A percentile compares a stretch with the other conserved stretches of the same genome.
phyloP scores from a whole-genome alignment of 2,113 vertebrate species.

The Carassius gibelio region DNA sequence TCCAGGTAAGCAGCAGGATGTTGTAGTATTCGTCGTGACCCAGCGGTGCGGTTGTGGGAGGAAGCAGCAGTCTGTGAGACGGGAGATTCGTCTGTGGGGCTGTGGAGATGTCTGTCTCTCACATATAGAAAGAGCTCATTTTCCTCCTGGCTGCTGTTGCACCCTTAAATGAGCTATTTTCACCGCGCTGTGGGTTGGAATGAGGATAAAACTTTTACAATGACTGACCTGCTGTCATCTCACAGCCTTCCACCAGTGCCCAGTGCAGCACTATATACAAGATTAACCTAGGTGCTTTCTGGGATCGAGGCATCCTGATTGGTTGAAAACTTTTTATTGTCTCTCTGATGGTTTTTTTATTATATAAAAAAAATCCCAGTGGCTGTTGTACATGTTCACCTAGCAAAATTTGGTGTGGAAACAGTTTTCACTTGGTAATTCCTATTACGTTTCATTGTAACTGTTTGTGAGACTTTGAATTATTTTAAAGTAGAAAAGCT shows the following conservation, averaged over 20 bases:
- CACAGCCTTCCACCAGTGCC: background rate
- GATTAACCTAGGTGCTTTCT: conserved; percentile 19
- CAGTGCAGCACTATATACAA: background rate
- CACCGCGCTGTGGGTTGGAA: background rate
- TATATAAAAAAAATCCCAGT: too few relatives aligned
- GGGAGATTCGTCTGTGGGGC: conserved; percentile 14
- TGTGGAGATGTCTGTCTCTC: conserved; percentile 20
- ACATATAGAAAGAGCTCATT: conserved; percentile 17
- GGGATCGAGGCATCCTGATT: background rate
- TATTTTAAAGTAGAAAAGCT: too few relatives aligned
- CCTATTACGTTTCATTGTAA: background rate
- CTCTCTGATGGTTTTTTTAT: background rate
- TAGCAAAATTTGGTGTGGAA: background rate
- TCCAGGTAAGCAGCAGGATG: conserved; percentile 21
- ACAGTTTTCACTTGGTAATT: background rate
- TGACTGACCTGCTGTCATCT: conserved; percentile 10
- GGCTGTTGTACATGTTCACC: too few relatives aligned
- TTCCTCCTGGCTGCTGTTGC: conserved; percentile 20
- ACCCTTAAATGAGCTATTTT: conserved; percentile 27
- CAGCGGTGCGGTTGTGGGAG: conserved; percentile 30
- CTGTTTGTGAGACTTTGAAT: too few relatives aligned
- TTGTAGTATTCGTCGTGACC: conserved; percentile 33
- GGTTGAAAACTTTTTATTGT: background rate
- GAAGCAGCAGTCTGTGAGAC: conserved; percentile 31
- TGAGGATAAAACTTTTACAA: background rate